Conservation (phyloP, 2,113 vertebrate species). For the Salvelinus fontinalis region DNA sequence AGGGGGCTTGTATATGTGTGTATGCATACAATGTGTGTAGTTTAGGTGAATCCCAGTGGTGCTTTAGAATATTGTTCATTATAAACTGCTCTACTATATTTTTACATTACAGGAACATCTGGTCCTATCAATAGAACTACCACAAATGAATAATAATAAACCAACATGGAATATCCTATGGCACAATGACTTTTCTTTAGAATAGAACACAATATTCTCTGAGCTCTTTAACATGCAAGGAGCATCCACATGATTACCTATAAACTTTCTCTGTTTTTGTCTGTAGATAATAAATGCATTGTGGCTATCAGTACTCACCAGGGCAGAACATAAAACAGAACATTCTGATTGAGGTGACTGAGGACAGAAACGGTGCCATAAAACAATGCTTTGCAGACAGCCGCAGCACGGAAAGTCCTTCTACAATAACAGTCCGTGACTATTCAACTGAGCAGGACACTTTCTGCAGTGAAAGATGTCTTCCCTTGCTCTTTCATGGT, state of each 20-base stretch:
- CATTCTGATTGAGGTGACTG: background rate
- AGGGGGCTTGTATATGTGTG: background rate
- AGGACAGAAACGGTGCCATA: background rate
- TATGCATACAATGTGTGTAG: too few relatives aligned
- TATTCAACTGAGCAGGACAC: background rate
- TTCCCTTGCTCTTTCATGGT: background rate
- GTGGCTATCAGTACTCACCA: background rate
- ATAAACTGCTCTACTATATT: background rate
- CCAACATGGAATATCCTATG: background rate
- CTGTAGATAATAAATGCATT: background rate
- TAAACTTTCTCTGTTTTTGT: background rate
- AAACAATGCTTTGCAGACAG: background rate
- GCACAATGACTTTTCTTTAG: background rate
- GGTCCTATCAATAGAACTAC: background rate
- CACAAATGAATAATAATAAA: background rate
- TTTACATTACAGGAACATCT: background rate
- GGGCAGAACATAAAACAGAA: background rate
- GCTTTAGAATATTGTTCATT: background rate
- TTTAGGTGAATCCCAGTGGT: background rate
- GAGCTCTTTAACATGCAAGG: background rate
- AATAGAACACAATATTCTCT: background rate
- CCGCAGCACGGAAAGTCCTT: background rate
- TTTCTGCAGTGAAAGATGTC: conserved; percentile 3
- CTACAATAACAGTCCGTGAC: background rate
- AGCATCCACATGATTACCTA: background rate